phyloP scores from a whole-genome alignment of 2,113 vertebrate species.

The Macquaria australasica region DNA sequence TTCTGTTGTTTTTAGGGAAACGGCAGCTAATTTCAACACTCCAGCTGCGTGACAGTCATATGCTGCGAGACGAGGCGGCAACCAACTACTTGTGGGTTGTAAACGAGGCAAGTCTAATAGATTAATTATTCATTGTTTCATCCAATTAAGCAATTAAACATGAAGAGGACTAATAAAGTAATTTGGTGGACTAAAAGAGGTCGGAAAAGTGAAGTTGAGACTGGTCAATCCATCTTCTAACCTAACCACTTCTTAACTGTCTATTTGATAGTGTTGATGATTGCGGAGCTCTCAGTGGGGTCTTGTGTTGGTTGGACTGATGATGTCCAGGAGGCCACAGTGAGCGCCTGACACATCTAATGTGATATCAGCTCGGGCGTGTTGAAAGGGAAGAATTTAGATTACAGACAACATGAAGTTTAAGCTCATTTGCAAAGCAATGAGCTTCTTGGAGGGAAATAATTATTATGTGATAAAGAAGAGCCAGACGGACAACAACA shows the following conservation, averaged over 20 bases:
- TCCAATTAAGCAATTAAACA: conserved; percentile 20
- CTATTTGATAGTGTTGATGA: conserved; percentile 31
- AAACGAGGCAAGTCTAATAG: neutral
- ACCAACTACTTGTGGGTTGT: neutral
- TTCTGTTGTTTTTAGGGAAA: neutral
- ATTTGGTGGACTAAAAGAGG: conserved; percentile 24
- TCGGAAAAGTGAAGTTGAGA: neutral
- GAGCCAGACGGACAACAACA: neutral
- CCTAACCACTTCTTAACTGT: neutral
- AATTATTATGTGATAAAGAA: neutral
- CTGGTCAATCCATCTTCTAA: conserved; percentile 16
- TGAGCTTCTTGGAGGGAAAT: neutral
- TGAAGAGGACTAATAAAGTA: conserved; percentile 17
- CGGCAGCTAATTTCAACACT: neutral
- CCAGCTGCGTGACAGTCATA: conserved; percentile 7
- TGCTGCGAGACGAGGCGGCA: neutral
- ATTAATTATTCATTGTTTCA: conserved; percentile 26
- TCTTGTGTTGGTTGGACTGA: conserved; percentile 21
- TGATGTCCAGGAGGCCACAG: conserved; percentile 32
- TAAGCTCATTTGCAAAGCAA: neutral
- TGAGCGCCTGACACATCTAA: conserved; percentile 35
- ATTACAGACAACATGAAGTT: neutral
- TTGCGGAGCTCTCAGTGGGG: conserved; percentile 30
- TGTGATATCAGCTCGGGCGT: conserved; percentile 13
- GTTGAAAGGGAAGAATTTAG: conserved; percentile 30